These are phyloP conservation scores for Trogon surrucura DNA, from an alignment of 2,113 vertebrate species.

Conservation along the genomic window DNA sequence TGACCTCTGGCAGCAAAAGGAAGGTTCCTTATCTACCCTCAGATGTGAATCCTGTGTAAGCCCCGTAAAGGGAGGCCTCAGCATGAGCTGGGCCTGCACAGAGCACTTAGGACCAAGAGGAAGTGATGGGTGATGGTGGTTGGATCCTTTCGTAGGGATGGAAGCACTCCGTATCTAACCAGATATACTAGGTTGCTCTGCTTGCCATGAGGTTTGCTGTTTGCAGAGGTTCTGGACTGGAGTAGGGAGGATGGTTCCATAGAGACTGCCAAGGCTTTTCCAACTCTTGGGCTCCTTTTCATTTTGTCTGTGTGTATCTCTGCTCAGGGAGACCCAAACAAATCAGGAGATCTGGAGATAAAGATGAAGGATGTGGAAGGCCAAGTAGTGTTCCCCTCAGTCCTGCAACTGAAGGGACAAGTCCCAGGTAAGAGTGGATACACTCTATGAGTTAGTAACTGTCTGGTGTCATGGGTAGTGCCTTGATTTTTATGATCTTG, in stretches of 20 bases:
- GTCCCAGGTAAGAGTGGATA: background rate
- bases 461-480: too few relatives aligned
- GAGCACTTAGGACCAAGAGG: too few relatives aligned
- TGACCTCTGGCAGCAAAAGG: background rate
- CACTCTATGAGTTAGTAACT: background rate
- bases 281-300: background rate
- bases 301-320: background rate
- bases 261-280: background rate
- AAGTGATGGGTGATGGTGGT: background rate
- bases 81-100: background rate
- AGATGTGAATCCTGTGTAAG: background rate
- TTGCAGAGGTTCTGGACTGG: background rate
- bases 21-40: background rate
- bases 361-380: background rate
- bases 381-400: background rate
- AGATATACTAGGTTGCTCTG: rapidly evolving
- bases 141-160: background rate
- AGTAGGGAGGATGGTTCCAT: background rate
- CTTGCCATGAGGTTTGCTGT: background rate
- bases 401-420: background rate
- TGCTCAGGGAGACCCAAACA: background rate
- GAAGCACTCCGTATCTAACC: background rate
- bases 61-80: background rate
- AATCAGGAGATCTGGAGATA: background rate
- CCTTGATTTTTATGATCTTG: background rate